A percentile compares a stretch with the other conserved stretches of the same genome.
Conservation (phyloP, 1,140 invertebrate species). For the Trachymyrmex septentrionalis region DNA sequence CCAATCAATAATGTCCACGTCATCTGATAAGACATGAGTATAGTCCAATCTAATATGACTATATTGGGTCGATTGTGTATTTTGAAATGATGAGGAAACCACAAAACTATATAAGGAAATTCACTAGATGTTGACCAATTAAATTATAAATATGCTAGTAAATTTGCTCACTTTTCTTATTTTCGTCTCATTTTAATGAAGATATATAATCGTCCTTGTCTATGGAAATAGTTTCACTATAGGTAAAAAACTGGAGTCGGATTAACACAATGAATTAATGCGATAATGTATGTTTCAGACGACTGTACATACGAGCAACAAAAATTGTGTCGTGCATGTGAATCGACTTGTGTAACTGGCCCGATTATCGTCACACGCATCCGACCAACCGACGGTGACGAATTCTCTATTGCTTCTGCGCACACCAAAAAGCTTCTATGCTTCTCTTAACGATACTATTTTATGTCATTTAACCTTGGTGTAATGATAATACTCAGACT, state of each 20-base stretch:
- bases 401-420: not conserved
- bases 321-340: not conserved
- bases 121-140: too few relatives aligned
- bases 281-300: too few relatives aligned
- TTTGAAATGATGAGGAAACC: too few relatives aligned
- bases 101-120: too few relatives aligned
- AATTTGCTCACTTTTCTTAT: too few relatives aligned
- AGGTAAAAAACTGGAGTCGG: not conserved
- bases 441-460: not conserved
- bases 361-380: not conserved
- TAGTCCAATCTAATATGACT: not conserved
- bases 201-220: too few relatives aligned
- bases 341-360: not conserved
- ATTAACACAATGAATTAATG: not conserved
- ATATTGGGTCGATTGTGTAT: too few relatives aligned
- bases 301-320: not conserved
- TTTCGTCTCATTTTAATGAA: too few relatives aligned
- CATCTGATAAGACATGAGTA: not conserved
- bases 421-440: not conserved
- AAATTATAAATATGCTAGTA: too few relatives aligned
- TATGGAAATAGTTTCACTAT: not conserved
- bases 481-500: too few relatives aligned
- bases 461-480: too few relatives aligned
- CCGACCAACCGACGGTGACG: not conserved
- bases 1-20: slow-evolving; percentile 1